A percentile compares a stretch with the other conserved stretches of the same genome.
These are phyloP conservation scores for Stenichneumon culpator DNA, from an alignment of 2,888 invertebrate genomes.

Conservation along the genomic window DNA sequence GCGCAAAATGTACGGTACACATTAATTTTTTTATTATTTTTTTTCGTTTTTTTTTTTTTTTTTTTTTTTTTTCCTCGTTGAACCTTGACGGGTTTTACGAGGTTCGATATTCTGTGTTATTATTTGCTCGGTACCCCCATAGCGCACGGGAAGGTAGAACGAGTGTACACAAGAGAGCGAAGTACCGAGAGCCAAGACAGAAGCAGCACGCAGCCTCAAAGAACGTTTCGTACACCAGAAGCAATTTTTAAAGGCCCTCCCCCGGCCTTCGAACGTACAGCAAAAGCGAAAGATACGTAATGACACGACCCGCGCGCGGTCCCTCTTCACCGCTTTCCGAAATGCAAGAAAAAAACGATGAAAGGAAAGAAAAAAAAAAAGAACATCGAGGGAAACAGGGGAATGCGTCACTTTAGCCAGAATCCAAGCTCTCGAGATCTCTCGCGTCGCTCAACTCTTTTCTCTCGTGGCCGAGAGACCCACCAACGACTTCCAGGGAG, in stretches of 20 bases:
- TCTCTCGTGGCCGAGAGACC: slow-evolving; percentile 36
- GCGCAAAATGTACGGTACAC: slow-evolving; percentile 20
- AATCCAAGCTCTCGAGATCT: slow-evolving; percentile 68
- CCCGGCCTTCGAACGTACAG: slow-evolving; percentile 30
- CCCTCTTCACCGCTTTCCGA: slow-evolving; percentile 27
- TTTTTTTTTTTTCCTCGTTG: neutral
- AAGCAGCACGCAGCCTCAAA: slow-evolving; percentile 3
- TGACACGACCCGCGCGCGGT: slow-evolving; percentile 36
- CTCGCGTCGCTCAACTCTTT: slow-evolving; percentile 21
- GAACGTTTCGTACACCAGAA: slow-evolving; percentile 18
- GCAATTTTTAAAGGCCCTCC: slow-evolving; percentile 1
- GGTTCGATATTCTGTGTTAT: slow-evolving; percentile 53
- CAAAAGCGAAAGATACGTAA: slow-evolving; percentile 38
- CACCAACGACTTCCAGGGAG: slow-evolving; percentile 67
- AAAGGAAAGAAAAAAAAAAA: slow-evolving; percentile 4
- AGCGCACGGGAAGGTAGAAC: slow-evolving; percentile 11
- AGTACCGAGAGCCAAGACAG: neutral
- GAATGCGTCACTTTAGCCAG: slow-evolving; percentile 78
- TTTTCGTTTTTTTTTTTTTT: too few species aligned
- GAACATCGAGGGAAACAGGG: slow-evolving; percentile 67
- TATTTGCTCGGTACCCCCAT: slow-evolving; percentile 45
- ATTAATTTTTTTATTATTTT: neutral
- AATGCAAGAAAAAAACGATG: slow-evolving; percentile 30
- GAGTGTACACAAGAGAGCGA: neutral
- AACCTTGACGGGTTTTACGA: slow-evolving; percentile 57